phyloP scores from a whole-genome alignment of 2,113 vertebrate genomes.

The Bujurquina vittata region DNA sequence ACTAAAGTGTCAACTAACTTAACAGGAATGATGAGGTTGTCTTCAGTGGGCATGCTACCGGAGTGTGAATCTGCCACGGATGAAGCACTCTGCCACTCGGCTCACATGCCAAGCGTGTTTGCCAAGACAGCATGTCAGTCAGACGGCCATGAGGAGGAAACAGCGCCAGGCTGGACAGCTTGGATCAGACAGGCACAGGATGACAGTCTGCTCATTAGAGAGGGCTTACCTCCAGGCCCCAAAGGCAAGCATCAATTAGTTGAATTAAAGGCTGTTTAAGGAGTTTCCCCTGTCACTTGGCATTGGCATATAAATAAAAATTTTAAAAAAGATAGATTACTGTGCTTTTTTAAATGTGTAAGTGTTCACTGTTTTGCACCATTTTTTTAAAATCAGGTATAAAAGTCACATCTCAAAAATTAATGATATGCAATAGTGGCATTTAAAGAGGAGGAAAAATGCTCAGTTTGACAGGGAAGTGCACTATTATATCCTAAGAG shows the following conservation, averaged over 20 bases:
- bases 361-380: not conserved
- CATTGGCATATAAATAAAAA: not conserved
- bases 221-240: not conserved
- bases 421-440: too few relatives aligned
- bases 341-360: not conserved
- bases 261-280: not conserved
- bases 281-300: not conserved
- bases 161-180: conserved; percentile 33
- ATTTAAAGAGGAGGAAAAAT: too few relatives aligned
- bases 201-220: not conserved
- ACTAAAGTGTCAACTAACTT: rapidly evolving
- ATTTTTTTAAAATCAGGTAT: not conserved
- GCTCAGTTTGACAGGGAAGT: too few relatives aligned
- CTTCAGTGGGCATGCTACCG: not conserved
- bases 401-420: not conserved
- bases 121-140: conserved; percentile 40
- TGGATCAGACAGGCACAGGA: conserved; percentile 27
- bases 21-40: conserved; percentile 41
- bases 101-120: conserved; percentile 52
- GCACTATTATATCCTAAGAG: too few relatives aligned
- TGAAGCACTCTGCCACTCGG: conserved; percentile 25
- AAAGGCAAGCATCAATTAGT: not conserved
- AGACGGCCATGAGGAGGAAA: conserved; percentile 34
- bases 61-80: conserved; percentile 23
- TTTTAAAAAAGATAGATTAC: too few relatives aligned